phyloP scores from a whole-genome alignment of 2,797 vertebrate species.

The Syngnathus rostellatus region DNA sequence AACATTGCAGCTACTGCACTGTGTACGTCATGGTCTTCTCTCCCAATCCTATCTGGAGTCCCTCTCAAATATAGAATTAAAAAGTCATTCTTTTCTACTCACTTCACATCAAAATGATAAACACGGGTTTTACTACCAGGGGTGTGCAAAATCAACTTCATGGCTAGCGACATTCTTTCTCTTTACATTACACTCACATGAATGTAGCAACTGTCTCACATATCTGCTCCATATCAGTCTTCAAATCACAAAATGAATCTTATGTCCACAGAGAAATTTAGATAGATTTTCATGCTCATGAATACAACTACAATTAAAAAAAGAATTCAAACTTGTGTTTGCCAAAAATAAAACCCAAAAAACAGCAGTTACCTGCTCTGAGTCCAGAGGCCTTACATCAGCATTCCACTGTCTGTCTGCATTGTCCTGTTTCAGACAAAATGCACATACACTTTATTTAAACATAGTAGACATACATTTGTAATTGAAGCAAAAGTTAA shows the following conservation, averaged over 20 bases:
- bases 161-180: constrained; percentile 1
- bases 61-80: constrained; percentile 3
- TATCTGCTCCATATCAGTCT: neutral
- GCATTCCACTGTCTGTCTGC: constrained; percentile 37
- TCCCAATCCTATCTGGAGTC: neutral
- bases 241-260: neutral
- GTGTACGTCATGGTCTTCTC: constrained; percentile 5
- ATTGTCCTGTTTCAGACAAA: constrained; percentile 44
- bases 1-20: constrained; percentile 10
- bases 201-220: neutral
- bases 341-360: neutral
- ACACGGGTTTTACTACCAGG: neutral
- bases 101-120: constrained; percentile 9
- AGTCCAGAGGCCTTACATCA: constrained; percentile 50
- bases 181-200: neutral
- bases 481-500: neutral
- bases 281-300: neutral
- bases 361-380: constrained; percentile 58
- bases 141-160: constrained; percentile 4
- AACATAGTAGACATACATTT: neutral
- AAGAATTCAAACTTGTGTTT: neutral
- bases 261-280: neutral
- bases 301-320: neutral
- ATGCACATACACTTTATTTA: constrained; percentile 6
- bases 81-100: constrained; percentile 3